Base-by-base conservation (phyloP, 2,113 vertebrate genomes). In the Acrocephalus arundinaceus region DNA sequence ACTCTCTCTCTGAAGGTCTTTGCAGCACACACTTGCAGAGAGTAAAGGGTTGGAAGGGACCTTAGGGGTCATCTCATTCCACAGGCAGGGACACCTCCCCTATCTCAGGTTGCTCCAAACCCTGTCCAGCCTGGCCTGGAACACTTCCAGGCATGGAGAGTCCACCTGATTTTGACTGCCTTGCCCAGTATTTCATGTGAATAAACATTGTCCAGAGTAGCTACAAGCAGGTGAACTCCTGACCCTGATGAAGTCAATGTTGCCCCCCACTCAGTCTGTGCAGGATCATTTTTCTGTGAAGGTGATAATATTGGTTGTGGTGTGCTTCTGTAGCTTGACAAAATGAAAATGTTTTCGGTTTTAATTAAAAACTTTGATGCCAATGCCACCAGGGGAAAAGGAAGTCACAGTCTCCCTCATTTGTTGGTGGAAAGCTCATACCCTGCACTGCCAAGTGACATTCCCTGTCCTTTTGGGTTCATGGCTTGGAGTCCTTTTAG, bases 81-180 rank as follows among this genome's bases (percentile, higher is more conserved):
- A 74, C 4, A 13, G 67, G 20, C 39, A 61, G 39, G 24, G 20
- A 39, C 77, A 30, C 5, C 54, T 68, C 18, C n/a, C 55, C n/a
- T 22, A 7, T 11, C 6, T 43, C 55, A 54, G 24, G 20, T 3
- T 82, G 20, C 31, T 62, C 54, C 46, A 46, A 59, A 19, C 18
- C 22, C 15, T 1, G 0, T 59, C 77, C 68, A 52, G 0, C n/a
- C 16, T 55, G 62, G 54, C 20, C n/a, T 41, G 18, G 70, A 8
- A 14, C 46, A 39, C 13, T 67, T 19, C 46, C 30, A 48, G 39
- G 39, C 7, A 10, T 67, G 46, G 24, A 20, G 25, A 76, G 1
- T 55, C n/a, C 48, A 35, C 21, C 7, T 30, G 27, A 15, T 72
- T 73, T 80, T 61, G 17, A 30, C 4, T 52, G 48, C 66, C 33